Conservation (phyloP, 2,797 vertebrate genomes). For the Liasis olivaceus region DNA sequence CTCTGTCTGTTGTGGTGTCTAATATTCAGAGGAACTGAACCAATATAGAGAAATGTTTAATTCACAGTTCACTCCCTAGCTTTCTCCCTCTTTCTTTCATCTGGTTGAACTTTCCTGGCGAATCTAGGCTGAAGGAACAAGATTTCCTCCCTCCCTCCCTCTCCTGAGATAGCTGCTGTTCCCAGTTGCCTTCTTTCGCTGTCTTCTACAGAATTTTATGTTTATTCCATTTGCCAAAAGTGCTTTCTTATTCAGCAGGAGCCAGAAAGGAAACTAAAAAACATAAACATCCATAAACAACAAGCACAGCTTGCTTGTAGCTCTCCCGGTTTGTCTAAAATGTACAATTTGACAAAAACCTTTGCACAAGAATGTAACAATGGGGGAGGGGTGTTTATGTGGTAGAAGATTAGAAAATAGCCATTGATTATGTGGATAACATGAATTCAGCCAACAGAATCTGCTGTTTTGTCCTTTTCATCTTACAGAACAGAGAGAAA, state of each 20-base stretch:
- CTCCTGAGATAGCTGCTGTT: not conserved
- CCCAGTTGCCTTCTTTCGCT: not conserved
- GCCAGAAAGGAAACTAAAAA: not conserved
- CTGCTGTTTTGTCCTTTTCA: constrained; percentile 22
- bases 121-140: constrained; percentile 43
- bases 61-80: constrained; percentile 40
- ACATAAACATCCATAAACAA: constrained; percentile 32
- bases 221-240: constrained; percentile 35
- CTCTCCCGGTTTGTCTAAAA: constrained; percentile 33
- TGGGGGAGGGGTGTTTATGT: constrained; percentile 34
- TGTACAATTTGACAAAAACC: constrained; percentile 43
- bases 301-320: constrained; percentile 41
- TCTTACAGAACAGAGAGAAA: not conserved
- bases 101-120: constrained; percentile 51
- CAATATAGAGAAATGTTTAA: constrained; percentile 59
- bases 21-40: constrained; percentile 36
- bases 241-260: constrained; percentile 51
- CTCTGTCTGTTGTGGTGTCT: constrained; percentile 53
- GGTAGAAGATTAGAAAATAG: constrained; percentile 56
- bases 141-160: not conserved
- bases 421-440: constrained; percentile 54
- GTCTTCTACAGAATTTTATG: constrained; percentile 37
- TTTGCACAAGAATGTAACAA: constrained; percentile 60
- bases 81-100: constrained; percentile 26
- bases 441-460: constrained; percentile 50